Base-by-base conservation (phyloP, 2,888 invertebrate genomes). In the Morpho helenor region DNA sequence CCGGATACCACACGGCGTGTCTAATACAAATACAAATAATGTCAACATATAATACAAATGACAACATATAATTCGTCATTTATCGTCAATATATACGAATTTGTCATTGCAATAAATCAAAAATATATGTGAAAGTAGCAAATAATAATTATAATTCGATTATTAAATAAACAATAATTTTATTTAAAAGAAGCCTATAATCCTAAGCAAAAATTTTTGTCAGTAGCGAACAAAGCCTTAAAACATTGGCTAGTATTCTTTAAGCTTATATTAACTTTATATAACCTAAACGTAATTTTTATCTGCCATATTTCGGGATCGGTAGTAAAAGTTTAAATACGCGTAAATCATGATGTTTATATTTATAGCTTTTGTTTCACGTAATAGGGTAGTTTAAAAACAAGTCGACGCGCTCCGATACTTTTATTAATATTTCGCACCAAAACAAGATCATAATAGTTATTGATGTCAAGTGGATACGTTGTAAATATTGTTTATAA, bases 361-460 rank as follows among this genome's bases (percentile, higher is more conserved):
- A 53, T 53, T 46, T 22, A 41, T 41, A 3, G n/a, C 8, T 52
- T 52, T 53, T 52, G 40, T 52, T 46, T 52, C n/a, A 53, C 53
- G 52, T 45, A 52, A 23, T 31, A 10, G 52, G 52, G 52, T 45
- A 52, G 52, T 52, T 52, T 43, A 10, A 45, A 45, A 45, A 45
- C 44, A 23, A n/a, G 10, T 31, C 39, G 31, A 16, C 43, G 8
- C 31, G 45, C 31, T 31, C 52, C 31, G n/a, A 52, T 44, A 10
- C 10, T 45, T 23, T 52, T 52, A 23, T 23, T 42, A 43, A 8
- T 8, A n/a, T 31, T 8, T 31, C 10, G 31, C 39, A 5, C 44
- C 39, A 44, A 52, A 51, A 8, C 43, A 42, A 52, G 16, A 45
- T 8, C 10, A 8, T 5, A 4, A 31, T 31, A 31, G 44, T n/a